Evolutionary conservation across 1,140 invertebrate genomes (phyloP), one percentile per base, ranked within the genome.

Genomic region (Tachypleus tridentatus): DNA sequence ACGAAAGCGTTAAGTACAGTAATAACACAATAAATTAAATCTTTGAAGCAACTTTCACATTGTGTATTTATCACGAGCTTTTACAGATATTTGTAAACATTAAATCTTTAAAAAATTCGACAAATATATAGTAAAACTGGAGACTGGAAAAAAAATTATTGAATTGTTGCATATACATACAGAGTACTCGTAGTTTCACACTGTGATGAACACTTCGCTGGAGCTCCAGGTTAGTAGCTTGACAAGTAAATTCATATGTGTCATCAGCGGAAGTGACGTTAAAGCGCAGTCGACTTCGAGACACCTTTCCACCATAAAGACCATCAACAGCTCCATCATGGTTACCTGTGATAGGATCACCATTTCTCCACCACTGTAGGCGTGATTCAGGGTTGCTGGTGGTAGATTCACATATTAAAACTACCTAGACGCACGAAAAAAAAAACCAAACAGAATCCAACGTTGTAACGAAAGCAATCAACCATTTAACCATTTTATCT

Each of bases 371-470:
- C 94, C 94, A 98, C 0, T 86, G 88, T 69, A 98, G 83, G 67
- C 85, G 84, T 3, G 93, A 89, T 4, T 90, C 85, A 10, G 95
- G 95, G 79, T 97, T 96, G 75, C 92, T 94, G 54, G 90, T 90
- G 57, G 87, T 87, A 3, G 92, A 89, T 73, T 92, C 87, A 74
- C 95, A 98, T 62, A 84, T 88, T 60, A 98, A 77, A 51, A 84
- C 72, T 49, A 76, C 73, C 69, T 69, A 65, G 7, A 7, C 56
- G 29, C 29, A 29, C 29, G 29, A 29, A 29, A 29, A n/a, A n/a
- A n/a, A 29, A 29, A 29, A 0, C 29, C 29, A 29, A 29, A 29
- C 29, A 29, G 29, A 29, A 29, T 29, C 29, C 29, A 29, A 29
- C 29, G 29, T 29, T 29, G 29, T 29, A 29, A 29, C 29, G 2